Evolutionary conservation across 2,113 vertebrate species (phyloP).

Genomic region (Cygnus buccinator): DNA sequence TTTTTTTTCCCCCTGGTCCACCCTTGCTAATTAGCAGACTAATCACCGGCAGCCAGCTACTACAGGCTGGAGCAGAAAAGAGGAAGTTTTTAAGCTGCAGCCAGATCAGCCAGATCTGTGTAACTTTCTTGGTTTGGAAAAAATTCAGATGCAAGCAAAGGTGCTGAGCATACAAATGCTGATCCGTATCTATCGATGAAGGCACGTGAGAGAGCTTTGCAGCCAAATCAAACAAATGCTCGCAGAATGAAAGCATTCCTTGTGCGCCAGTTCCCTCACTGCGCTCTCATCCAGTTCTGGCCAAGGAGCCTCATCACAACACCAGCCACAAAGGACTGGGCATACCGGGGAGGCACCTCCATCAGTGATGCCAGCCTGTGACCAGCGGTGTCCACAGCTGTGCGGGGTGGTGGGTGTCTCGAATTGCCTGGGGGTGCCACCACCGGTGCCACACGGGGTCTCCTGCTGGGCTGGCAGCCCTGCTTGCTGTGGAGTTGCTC

Average conservation of each 20-base stretch:
- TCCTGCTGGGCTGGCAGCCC: neutral
- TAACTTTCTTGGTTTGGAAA: slow-evolving; percentile 41
- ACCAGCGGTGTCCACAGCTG: accelerated
- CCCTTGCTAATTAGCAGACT: slow-evolving; percentile 45
- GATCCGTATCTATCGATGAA: slow-evolving; percentile 18
- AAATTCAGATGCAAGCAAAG: slow-evolving; percentile 1
- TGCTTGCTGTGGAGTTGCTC: accelerated
- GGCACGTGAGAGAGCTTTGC: neutral
- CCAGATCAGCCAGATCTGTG: neutral
- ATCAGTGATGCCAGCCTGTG: neutral
- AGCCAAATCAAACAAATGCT: slow-evolving; percentile 47
- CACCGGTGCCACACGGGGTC: neutral
- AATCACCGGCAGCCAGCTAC: neutral
- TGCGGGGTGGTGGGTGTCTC: neutral
- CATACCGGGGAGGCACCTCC: neutral
- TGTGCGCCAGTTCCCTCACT: neutral
- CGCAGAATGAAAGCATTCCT: neutral
- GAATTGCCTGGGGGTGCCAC: neutral
- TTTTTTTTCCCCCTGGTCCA: neutral
- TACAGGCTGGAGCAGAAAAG: neutral
- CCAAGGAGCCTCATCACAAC: slow-evolving; percentile 1
- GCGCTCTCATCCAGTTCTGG: neutral
- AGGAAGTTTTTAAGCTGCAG: neutral
- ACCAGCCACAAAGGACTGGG: neutral
- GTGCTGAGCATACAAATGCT: slow-evolving; percentile 33